Base-by-base conservation (phyloP, 2,113 vertebrate species). In the Clarias batrachus region DNA sequence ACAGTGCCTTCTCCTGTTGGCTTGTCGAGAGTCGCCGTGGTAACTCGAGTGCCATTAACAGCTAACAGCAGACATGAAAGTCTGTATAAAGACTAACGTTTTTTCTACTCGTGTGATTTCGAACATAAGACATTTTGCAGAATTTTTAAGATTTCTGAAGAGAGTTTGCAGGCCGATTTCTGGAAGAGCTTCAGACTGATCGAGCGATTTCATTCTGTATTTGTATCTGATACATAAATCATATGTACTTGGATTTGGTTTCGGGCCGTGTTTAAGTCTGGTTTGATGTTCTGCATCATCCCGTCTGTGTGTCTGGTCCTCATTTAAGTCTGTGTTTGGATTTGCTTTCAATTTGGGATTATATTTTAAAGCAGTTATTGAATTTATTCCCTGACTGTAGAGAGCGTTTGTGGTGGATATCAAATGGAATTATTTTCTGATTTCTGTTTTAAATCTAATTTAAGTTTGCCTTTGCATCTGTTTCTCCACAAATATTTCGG, bases 11-110 rank as follows among this genome's bases (percentile, higher is more conserved):
- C 52, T 66, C 7, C 59, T 70, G 74, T 48, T 79, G 54, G 54
- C 30, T 54, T 84, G 41, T 3, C 4, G 56, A 27, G 82, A 8
- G 48, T 62, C 17, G 33, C 52, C 41, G 30, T 73, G 33, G 65
- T 73, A 85, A 81, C 68, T 41, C 3, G 25, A 77, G 54, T 70
- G 33, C 56, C 77, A 81, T 74, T 84, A 84, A 11, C n/a, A 21
- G 3, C 73, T 52, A 30, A 73, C 4, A n/a, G 27, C 65, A 68
- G 77, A 65, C 56, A 21, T 37, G 27, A 23, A 71, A 73, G 30
- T 37, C n/a, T 48, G 48, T 48, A 7, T 48, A 48, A 48, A 76
- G 3, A 52, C 5, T 3, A 54, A 21, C 52, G 8, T n/a, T 13
- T 0, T 63, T 79, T 70, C 48, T 78, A 14, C 73, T 73, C 30